Evolutionary conservation across 2,797 vertebrate species (phyloP), one percentile per base, ranked within the genome.

Genomic region (Clarias pachynema): DNA sequence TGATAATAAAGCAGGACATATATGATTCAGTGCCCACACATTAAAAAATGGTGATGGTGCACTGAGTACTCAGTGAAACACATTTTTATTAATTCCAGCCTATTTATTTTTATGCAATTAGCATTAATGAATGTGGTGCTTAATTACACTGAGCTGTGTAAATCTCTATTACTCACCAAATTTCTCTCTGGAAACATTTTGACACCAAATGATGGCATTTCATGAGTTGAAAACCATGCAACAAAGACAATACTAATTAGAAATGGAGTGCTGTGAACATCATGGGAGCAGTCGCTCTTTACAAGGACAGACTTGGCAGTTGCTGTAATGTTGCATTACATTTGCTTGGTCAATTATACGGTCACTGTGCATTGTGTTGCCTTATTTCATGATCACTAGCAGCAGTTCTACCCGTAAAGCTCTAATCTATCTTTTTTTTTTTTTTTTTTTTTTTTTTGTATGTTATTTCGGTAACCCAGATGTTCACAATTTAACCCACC

Each of bases 71-170:
- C 79, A 63, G 26, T 83, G 59, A 84, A 85, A 89, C 24, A 56
- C 85, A 73, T 88, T 86, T 94, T 93, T 91, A 95, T 93, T 94
- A 93, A 81, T 82, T 75, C 77, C 44, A 40, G 85, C 92, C 91
- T 53, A 8, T 88, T 90, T 92, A 92, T 87, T 84, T 84, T 87
- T 70, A 93, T 92, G 92, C 93, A 93, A 94, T 94, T 95, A 95
- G 91, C 92, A 91, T 90, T 95, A 94, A 95, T 95, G 92, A 95
- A 95, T 94, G 92, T 94, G 91, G 92, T 91, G 93, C 92, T 94
- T 94, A 95, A 95, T 96, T 94, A 93, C 93, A 94, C 93, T 94
- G 89, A 93, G 93, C 94, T 94, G 92, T 93, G 93, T 93, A 94
- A 95, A 95, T 94, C 93, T 94, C 89, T 91, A 89, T 92, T 94